phyloP scores from a whole-genome alignment of 2,113 vertebrate species.

The Neogale vison region DNA sequence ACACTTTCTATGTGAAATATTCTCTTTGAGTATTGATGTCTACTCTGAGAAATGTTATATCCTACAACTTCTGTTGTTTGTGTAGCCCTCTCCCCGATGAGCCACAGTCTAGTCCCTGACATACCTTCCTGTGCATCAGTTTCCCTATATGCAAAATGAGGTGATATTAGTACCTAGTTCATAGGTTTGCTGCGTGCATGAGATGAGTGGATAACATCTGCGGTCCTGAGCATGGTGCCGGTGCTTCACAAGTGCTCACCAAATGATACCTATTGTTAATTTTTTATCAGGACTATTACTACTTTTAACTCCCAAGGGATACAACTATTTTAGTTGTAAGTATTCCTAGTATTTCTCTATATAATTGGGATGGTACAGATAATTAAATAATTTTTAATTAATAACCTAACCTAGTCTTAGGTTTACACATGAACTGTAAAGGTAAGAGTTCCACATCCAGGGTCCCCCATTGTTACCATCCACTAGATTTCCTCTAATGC shows the following conservation, averaged over 20 bases:
- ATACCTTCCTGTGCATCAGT: background rate
- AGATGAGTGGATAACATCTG: background rate
- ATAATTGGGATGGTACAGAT: background rate
- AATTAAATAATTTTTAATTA: background rate
- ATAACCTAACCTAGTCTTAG: background rate
- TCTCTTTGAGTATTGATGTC: background rate
- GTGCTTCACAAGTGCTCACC: background rate
- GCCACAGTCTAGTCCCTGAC: background rate
- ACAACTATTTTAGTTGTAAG: background rate
- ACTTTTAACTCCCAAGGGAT: background rate
- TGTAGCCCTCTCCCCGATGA: background rate
- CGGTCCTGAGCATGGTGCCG: background rate
- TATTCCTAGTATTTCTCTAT: background rate
- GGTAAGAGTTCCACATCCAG: background rate
- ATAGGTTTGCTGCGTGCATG: background rate
- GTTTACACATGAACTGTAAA: background rate
- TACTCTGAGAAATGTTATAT: background rate
- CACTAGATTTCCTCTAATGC: background rate
- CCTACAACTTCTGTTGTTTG: background rate
- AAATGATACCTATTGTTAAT: background rate
- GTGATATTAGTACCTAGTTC: background rate
- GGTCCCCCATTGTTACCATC: background rate
- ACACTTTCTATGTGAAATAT: background rate
- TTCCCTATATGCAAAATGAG: background rate
- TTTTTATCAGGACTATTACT: background rate